These are phyloP conservation scores for Macrotis lagotis DNA, from an alignment of 2,113 vertebrate species.

Conservation along the genomic window DNA sequence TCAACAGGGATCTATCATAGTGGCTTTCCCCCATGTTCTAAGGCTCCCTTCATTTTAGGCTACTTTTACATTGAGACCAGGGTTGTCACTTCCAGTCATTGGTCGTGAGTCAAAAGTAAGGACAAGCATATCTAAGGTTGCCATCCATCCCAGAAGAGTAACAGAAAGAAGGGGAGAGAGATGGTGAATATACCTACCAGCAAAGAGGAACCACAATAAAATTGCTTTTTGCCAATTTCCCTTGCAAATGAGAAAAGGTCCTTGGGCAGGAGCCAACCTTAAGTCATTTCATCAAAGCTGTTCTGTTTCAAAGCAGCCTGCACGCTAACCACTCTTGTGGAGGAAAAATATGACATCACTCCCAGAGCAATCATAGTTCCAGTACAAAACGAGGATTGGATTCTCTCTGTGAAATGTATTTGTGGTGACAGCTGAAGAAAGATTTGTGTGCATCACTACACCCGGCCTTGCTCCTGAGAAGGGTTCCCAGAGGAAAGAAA, in stretches of 20 bases:
- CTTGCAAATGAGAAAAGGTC: slow-evolving; percentile 40
- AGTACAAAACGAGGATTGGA: slow-evolving; percentile 59
- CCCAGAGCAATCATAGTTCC: slow-evolving; percentile 63
- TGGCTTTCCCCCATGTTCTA: not conserved
- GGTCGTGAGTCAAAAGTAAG: slow-evolving; percentile 5
- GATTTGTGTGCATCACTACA: not conserved
- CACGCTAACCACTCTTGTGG: slow-evolving; percentile 51
- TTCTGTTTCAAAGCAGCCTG: slow-evolving; percentile 61
- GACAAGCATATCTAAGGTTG: slow-evolving; percentile 21
- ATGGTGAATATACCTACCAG: slow-evolving; percentile 36
- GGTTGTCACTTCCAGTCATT: slow-evolving; percentile 53
- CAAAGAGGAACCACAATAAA: not conserved
- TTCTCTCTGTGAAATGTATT: slow-evolving; percentile 60
- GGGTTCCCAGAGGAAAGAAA: not conserved
- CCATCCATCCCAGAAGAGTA: slow-evolving; percentile 30
- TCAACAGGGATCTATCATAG: not conserved
- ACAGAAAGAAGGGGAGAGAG: slow-evolving; percentile 32
- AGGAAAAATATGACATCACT: slow-evolving; percentile 67
- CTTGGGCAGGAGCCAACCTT: slow-evolving; percentile 40
- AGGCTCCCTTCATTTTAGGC: not conserved
- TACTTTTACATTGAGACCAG: slow-evolving; percentile 36
- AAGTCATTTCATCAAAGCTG: slow-evolving; percentile 51
- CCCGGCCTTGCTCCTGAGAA: not conserved
- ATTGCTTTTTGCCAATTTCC: slow-evolving; percentile 43
- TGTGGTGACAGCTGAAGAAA: slow-evolving; percentile 9